Evolutionary conservation across 2,113 vertebrate species (phyloP).

Genomic region (Eulacestoma nigropectus): DNA sequence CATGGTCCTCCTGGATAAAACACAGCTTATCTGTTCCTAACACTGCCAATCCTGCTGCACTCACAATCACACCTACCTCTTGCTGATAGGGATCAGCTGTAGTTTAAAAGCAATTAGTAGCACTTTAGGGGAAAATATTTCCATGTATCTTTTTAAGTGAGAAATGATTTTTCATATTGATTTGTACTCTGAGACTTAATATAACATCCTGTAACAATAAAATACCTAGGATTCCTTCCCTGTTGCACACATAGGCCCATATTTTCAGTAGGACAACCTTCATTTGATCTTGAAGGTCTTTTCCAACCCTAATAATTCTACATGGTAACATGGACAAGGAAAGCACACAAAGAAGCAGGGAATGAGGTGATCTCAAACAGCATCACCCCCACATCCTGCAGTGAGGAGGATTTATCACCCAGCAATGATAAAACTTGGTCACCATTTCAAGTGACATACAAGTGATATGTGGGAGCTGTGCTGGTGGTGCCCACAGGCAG

Average conservation of each 20-base stretch:
- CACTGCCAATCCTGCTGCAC: neutral
- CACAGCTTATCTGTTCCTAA: neutral
- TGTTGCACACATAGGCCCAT: fast-evolving
- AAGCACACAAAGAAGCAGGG: neutral
- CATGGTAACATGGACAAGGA: neutral
- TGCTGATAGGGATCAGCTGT: neutral
- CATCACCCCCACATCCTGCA: neutral
- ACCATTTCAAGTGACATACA: neutral
- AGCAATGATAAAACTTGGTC: neutral
- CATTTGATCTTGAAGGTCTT: neutral
- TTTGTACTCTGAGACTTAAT: neutral
- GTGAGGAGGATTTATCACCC: neutral
- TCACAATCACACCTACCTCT: neutral
- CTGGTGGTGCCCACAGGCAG: neutral
- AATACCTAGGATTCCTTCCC: neutral
- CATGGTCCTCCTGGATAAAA: neutral
- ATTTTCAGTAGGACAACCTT: neutral
- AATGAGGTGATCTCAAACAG: neutral
- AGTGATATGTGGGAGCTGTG: neutral
- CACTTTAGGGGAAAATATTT: neutral
- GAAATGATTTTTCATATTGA: neutral
- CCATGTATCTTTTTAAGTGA: neutral
- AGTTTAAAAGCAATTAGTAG: neutral
- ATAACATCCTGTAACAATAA: neutral
- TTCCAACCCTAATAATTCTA: neutral